Evolutionary conservation across 1,140 invertebrate species (phyloP), one percentile per base, ranked within the genome.

Genomic region (Oscheius sp.): DNA sequence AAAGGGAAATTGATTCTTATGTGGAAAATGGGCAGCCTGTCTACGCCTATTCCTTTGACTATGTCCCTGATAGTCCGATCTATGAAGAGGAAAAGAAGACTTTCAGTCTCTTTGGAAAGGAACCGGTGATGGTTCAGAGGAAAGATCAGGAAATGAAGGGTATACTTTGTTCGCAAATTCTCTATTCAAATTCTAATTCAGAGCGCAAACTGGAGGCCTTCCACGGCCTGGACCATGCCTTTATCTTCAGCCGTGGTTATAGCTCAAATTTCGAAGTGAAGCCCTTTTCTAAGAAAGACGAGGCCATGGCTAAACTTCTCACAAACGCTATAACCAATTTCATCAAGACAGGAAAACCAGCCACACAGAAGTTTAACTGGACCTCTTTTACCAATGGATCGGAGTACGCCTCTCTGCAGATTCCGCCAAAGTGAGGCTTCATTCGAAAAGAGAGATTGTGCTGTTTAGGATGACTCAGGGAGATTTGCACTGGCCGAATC

Each of bases 241-340:
- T 79, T 67, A 83, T 83, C 28, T 83, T 83, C 69, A 80, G 76
- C 2, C 62, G 80, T 62, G 82, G 82, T 34, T 83, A 83, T 73
- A 78, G 69, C n/a, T 77, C 70, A 29, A 83, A 83, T 65, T 83
- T 83, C 52, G 72, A 74, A 67, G 52, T 74, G 13, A 64, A 73
- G 3, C 82, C 82, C 2, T 83, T 69, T 58, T 73, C 78, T 2
- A 82, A 84, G 55, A 49, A 78, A 34, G 82, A 83, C 45, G 76
- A 75, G 55, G 58, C 75, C 26, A 83, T 83, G 81, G 77, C 81
- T 1, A 76, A 77, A 23, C 68, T 84, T 67, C 59, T 83, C 15
- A 80, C 76, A 28, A 77, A 78, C 45, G 82, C 84, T 80, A 75
- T 83, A 10, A 78, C 81, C 4, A 83, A 83, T 67, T 83, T 83